Conservation (phyloP, 2,113 vertebrate species). For the Trichomycterus rosablanca region DNA sequence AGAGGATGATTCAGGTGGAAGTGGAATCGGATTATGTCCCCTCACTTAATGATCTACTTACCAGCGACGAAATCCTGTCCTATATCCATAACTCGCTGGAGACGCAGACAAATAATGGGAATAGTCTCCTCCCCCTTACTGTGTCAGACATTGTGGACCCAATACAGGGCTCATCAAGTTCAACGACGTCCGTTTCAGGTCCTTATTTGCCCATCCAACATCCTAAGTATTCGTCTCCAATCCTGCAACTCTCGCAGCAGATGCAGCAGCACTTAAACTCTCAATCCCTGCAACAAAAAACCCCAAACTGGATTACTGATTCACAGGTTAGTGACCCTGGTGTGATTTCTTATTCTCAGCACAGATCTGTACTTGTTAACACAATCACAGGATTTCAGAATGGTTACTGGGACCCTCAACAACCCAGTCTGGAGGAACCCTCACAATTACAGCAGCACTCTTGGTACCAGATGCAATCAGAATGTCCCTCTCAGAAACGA, state of each 20-base stretch:
- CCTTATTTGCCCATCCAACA: not conserved
- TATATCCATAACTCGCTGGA: conserved; percentile 60
- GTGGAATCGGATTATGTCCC: conserved; percentile 57
- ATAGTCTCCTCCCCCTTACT: not conserved
- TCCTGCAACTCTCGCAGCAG: conserved; percentile 40
- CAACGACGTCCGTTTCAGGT: not conserved
- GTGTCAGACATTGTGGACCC: not conserved
- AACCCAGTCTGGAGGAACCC: conserved; percentile 10
- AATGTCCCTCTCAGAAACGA: not conserved
- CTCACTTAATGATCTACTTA: conserved; percentile 57
- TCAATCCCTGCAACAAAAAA: conserved; percentile 15
- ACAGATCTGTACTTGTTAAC: not conserved
- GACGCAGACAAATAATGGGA: conserved; percentile 14
- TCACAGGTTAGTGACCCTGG: not conserved
- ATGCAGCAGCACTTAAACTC: conserved; percentile 24
- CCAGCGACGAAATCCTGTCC: conserved; percentile 66
- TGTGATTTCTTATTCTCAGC: not conserved
- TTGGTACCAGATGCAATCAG: conserved; percentile 8
- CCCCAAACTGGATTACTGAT: not conserved
- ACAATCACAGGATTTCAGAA: not conserved
- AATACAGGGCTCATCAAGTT: not conserved
- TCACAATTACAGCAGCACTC: conserved; percentile 34
- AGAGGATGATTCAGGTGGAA: conserved; percentile 71
- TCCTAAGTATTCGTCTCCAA: conserved; percentile 14
- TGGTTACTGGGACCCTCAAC: conserved; percentile 38